Percentiles rank a stretch among this genome's conserved stretches.
phyloP scores from a whole-genome alignment of 2,113 vertebrate genomes.

The Chinchilla lanigera region DNA sequence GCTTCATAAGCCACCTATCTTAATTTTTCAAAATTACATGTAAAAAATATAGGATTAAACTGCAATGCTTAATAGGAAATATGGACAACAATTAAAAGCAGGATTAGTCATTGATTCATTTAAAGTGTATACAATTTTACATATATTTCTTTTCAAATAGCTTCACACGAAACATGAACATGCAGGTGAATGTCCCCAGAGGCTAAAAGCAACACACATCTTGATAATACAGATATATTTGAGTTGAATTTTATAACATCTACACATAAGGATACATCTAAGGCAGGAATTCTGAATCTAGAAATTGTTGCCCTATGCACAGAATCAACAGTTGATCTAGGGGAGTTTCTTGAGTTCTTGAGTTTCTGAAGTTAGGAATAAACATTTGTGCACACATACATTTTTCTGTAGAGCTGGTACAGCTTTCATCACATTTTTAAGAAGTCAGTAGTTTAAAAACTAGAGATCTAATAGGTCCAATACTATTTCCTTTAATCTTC shows the following conservation, averaged over 20 bases:
- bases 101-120: not conserved
- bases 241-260: not conserved
- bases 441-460: not conserved
- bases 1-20: not conserved
- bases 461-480: not conserved
- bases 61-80: not conserved
- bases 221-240: not conserved
- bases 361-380: not conserved
- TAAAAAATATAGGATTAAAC: not conserved
- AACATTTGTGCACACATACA: not conserved
- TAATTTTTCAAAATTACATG: conserved; percentile 12
- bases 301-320: not conserved
- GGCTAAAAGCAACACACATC: not conserved
- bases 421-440: conserved; percentile 6
- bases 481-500: not conserved
- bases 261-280: not conserved
- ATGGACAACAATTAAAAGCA: not conserved
- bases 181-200: not conserved
- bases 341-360: not conserved
- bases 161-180: not conserved
- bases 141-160: not conserved
- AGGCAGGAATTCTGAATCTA: not conserved
- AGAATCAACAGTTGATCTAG: not conserved
- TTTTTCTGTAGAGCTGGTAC: not conserved
- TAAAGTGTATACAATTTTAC: not conserved